phyloP scores from a whole-genome alignment of 2,113 vertebrate genomes.

The Calyptommatus sinebrachiatus region DNA sequence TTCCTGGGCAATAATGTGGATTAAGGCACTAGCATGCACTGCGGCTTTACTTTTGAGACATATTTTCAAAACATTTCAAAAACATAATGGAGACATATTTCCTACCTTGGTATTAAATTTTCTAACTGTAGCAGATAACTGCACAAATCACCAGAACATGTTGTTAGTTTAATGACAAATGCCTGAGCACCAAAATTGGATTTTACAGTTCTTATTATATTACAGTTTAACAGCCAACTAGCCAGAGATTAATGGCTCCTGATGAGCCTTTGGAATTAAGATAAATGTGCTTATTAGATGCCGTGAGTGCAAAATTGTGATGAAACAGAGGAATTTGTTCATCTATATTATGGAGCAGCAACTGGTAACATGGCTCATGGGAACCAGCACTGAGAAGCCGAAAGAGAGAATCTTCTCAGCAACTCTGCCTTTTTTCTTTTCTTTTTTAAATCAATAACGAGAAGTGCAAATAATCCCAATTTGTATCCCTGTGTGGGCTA shows the following conservation, averaged over 20 bases:
- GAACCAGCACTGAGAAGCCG: neutral
- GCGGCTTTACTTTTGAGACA: neutral
- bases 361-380: neutral
- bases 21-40: no score
- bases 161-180: neutral
- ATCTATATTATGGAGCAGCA: neutral
- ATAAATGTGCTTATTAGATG: slow-evolving; percentile 16
- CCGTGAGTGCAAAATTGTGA: neutral
- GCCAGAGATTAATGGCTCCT: slow-evolving; percentile 29
- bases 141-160: neutral
- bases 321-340: neutral
- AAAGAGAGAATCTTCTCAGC: neutral
- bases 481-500: no score
- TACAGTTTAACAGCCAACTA: slow-evolving; percentile 18
- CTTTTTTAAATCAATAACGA: no score
- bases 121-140: slow-evolving; percentile 4
- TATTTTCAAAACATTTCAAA: no score
- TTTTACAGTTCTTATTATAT: slow-evolving; percentile 31
- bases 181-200: slow-evolving; percentile 16
- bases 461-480: no score
- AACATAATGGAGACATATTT: no score
- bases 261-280: slow-evolving; percentile 3
- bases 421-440: no score
- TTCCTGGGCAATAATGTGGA: no score
- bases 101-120: neutral